Evolutionary conservation across 2,113 vertebrate species (phyloP).

Genomic region (Megaceryle torquata): DNA sequence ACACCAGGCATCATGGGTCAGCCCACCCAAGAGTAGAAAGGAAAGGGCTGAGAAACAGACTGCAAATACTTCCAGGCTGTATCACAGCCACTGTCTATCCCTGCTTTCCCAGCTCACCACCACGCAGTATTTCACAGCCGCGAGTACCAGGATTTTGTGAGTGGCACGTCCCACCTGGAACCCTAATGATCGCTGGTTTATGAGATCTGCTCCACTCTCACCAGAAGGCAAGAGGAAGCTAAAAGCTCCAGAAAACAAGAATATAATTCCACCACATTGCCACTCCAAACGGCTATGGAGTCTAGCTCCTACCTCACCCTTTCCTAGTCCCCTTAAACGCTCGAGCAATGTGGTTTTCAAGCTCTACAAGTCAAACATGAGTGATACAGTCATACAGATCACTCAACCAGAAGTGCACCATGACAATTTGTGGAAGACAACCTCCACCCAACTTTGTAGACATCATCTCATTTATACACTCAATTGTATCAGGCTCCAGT

Average conservation of each 20-base stretch:
- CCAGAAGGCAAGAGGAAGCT: neutral
- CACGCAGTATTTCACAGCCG: neutral
- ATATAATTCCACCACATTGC: neutral
- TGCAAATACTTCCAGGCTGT: neutral
- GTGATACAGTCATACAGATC: neutral
- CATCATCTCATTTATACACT: conserved; percentile 53
- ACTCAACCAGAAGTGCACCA: neutral
- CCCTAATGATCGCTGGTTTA: neutral
- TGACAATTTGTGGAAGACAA: neutral
- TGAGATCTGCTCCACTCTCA: neutral
- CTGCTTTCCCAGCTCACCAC: neutral
- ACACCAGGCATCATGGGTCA: rapidly evolving
- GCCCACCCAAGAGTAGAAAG: neutral
- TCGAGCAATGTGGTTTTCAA: neutral
- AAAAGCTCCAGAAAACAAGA: neutral
- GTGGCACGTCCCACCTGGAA: neutral
- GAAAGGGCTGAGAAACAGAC: neutral
- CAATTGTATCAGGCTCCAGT: neutral
- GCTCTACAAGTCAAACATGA: neutral
- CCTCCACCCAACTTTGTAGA: conserved; percentile 49
- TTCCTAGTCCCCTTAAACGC: neutral
- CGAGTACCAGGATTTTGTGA: neutral
- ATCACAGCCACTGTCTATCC: neutral
- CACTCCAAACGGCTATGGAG: neutral
- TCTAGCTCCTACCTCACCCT: neutral